These are phyloP conservation scores for Gobius niger DNA, from an alignment of 2,113 vertebrate species.

Conservation along the genomic window DNA sequence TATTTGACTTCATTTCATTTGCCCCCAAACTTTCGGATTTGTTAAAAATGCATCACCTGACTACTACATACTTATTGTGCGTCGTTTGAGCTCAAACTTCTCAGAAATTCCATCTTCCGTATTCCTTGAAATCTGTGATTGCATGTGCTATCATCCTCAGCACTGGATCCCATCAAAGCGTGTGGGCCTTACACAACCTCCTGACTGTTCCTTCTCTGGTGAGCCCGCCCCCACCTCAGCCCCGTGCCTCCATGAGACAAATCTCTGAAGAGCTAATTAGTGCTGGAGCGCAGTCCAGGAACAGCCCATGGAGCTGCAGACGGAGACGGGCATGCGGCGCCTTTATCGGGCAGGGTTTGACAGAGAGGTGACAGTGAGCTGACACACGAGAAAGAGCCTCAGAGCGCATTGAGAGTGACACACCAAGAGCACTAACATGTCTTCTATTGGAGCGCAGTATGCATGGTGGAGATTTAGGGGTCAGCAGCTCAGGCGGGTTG, in stretches of 20 bases:
- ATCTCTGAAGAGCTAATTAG: conserved; percentile 99
- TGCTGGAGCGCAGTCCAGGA: conserved; percentile 90
- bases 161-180: conserved; percentile 40
- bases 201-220: conserved; percentile 39
- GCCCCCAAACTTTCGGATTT: no score
- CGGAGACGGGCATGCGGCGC: conserved; percentile 81
- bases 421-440: conserved; percentile 58
- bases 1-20: no score
- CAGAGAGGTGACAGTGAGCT: conserved; percentile 91
- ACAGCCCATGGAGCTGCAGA: conserved; percentile 89
- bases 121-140: background rate
- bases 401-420: conserved; percentile 70
- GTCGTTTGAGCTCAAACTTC: no score
- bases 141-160: conserved; percentile 26
- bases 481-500: conserved; percentile 14
- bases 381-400: conserved; percentile 90
- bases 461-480: conserved; percentile 44
- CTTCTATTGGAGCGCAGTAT: conserved; percentile 67
- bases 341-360: conserved; percentile 91
- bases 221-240: conserved; percentile 52
- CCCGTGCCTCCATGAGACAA: conserved; percentile 87
- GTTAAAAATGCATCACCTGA: no score
- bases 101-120: conserved; percentile 3
- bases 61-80: no score
- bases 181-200: conserved; percentile 56